phyloP scores from a whole-genome alignment of 2,113 vertebrate species.

The Larimichthys crocea region DNA sequence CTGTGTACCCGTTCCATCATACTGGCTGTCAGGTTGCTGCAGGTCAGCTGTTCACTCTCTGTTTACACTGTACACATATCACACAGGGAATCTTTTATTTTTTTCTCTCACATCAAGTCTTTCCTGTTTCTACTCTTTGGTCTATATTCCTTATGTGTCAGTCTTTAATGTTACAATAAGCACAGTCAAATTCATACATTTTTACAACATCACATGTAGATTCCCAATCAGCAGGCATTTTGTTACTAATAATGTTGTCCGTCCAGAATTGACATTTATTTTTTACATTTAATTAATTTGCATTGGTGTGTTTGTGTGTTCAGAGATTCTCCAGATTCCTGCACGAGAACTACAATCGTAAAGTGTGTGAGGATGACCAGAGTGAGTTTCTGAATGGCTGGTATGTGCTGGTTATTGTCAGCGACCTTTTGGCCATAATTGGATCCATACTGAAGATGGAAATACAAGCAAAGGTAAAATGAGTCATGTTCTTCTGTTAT shows the following conservation, averaged over 20 bases:
- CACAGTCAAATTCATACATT: background rate
- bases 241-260: background rate
- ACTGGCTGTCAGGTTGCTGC: conserved; percentile 90
- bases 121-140: background rate
- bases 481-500: background rate
- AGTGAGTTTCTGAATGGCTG: conserved; percentile 94
- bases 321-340: conserved; percentile 93
- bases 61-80: background rate
- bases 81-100: background rate
- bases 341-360: conserved; percentile 86
- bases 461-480: conserved; percentile 94
- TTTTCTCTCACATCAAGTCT: background rate
- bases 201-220: background rate
- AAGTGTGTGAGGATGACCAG: conserved; percentile 86
- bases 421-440: conserved; percentile 92
- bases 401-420: conserved; percentile 94
- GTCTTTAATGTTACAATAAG: background rate
- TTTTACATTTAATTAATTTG: background rate
- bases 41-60: conserved; percentile 80
- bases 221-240: background rate
- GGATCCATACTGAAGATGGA: conserved; percentile 98
- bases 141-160: no score
- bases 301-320: conserved; percentile 7
- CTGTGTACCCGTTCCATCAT: conserved; percentile 94
- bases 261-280: background rate